Evolutionary conservation across 2,113 vertebrate species (phyloP), one percentile per base, ranked within the genome.

Genomic region (Cyrtonyx montezumae): DNA sequence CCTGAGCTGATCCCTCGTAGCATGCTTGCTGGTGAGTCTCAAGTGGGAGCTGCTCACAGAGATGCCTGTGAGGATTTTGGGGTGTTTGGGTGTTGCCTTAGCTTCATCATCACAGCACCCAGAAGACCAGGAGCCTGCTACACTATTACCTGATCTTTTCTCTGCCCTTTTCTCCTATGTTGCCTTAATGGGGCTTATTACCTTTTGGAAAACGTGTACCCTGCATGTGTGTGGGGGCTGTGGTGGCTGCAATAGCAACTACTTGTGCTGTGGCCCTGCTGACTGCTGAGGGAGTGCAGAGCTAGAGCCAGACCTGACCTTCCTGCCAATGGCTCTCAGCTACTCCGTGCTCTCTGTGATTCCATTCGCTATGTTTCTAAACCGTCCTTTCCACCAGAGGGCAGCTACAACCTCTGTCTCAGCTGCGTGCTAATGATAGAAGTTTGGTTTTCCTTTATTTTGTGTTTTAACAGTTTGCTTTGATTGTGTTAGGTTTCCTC

Each of bases 11-110:
- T 99, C 55, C 98, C 99, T 0, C 96, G 92, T 94, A 70, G 76
- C 1, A 88, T 96, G 1, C 96, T 99, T 81, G 59, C 95, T 0
- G 98, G 99, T 99, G 97, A 98, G 98, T 42, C 21, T 21, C 61
- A 36, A 1, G 25, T 40, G 10, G 66, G 49, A 77, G 71, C 67
- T 83, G 37, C 82, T 77, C 0, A 0, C 14, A 11, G 76, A 17
- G 46, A 5, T 1, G 13, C 5, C 42, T 10, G 3, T 0, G 0
- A 51, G 59, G 68, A 13, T 62, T 63, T 81, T 2, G 17, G 43
- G 77, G 37, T 2, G 1, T 25, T 46, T 1, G 7, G 48, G 18
- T 61, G 32, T 16, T 59, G n/a, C 21, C 55, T 65, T 61, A 13
- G 1, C 22, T 7, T 28, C 28, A 11, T 21, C 25, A 18, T 83